Evolutionary conservation across 2,113 vertebrate genomes (phyloP).

Genomic region (Dunckerocampus dactyliophorus): DNA sequence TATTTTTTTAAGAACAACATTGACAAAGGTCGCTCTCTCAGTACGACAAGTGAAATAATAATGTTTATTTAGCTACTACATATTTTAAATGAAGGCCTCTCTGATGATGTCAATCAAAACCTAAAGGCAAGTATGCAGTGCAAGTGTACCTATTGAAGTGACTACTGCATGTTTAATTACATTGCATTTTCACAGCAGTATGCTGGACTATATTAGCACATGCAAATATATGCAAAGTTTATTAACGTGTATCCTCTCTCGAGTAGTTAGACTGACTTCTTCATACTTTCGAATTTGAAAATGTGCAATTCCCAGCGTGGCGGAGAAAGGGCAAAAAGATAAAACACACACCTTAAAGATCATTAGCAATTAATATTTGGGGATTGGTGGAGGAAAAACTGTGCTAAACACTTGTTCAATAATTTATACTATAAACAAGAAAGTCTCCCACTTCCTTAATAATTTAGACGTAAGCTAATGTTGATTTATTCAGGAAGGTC

Average conservation of each 20-base stretch:
- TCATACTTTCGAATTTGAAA: constrained; percentile 21
- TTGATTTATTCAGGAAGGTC: constrained; percentile 99
- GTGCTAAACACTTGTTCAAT: constrained; percentile 89
- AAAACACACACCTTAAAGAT: constrained; percentile 75
- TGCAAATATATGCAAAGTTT: background rate
- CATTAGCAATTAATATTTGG: constrained; percentile 80
- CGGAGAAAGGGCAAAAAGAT: constrained; percentile 55
- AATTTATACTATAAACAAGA: constrained; percentile 99
- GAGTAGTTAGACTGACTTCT: constrained; percentile 35
- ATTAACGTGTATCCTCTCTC: background rate
- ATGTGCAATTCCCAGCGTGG: constrained; percentile 45
- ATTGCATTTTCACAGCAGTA: too few species aligned
- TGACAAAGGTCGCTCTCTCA: too few species aligned
- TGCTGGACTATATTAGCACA: too few species aligned
- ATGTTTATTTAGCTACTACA: too few species aligned
- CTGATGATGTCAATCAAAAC: too few species aligned
- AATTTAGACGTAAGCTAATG: constrained; percentile 99
- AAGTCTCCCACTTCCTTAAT: constrained; percentile 98
- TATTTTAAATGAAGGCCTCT: too few species aligned
- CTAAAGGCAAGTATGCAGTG: too few species aligned
- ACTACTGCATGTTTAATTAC: too few species aligned
- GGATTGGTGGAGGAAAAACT: constrained; percentile 71
- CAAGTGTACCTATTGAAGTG: too few species aligned
- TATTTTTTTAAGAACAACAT: too few species aligned
- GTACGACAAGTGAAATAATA: too few species aligned